Evolutionary conservation across 2,888 invertebrate species (phyloP), one percentile per base, ranked within the genome.

Genomic region (Drosophila affinis): DNA sequence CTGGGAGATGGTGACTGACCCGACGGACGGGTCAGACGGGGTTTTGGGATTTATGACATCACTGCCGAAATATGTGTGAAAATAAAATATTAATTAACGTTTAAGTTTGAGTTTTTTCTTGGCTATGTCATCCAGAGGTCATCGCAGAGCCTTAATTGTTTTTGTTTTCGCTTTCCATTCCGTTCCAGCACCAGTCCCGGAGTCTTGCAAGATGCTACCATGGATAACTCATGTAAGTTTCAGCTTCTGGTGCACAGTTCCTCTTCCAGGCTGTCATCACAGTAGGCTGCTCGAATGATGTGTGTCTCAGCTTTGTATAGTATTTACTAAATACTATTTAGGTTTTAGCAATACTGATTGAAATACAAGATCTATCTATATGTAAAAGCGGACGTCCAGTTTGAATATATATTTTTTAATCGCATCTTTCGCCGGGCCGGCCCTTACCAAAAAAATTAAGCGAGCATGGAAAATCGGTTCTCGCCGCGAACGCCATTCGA

Each of bases 131-230:
- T 45, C 27, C 47, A 57, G 74, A 72, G 65, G 73, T 65, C 71
- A 46, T 49, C 18, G 18, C 12, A 21, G 39, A 49, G 49, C 46
- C 24, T 55, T 27, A 64, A 64, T 64, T 72, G 54, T 47, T 51
- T 18, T 34, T 48, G 29, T 2, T 29, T 72, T 70, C 48, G 29
- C 29, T 29, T 72, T 70, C 49, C 27, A 56, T 48, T 77, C 87
- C 83, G 85, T 91, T 94, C 56, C 94, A 95, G 95, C 89, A 95
- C 95, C 61, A 95, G 95, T 90, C 95, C 95, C 18, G 93, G 95
- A 75, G 94, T 94, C 88, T 92, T 95, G 72, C 94, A 95, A 91
- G 95, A 95, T 93, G 94, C 95, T 91, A 94, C 95, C 53, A 91
- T 95, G 90, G 94, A 94, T 82, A 91, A 90, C 81, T 89, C 92